Base-by-base conservation (phyloP, 2,888 invertebrate genomes). In the Plebejus melissa region DNA sequence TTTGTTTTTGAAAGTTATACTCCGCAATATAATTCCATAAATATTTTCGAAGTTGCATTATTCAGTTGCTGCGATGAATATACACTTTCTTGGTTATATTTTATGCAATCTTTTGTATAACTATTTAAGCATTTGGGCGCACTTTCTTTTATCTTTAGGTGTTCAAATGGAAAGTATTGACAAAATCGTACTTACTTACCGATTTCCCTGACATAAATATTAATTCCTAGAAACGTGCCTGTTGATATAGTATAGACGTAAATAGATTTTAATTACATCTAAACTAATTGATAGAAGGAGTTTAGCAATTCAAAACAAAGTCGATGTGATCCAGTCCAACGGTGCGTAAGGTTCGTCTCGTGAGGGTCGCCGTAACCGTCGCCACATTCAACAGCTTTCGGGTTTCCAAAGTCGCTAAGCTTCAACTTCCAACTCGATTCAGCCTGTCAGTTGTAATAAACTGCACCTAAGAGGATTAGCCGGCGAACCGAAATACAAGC, bases 291-390 rank as follows among this genome's bases (percentile, higher is more conserved):
- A 58, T 57, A 65, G 9, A 4, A 36, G 1, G 16, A 65, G 13
- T 65, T 65, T 65, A 65, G 77, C 77, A 76, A 77, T 77, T 77
- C 16, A 75, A 75, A 78, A 74, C 77, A 75, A 75, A 75, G 76
- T 77, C 76, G 76, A 74, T 77, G 72, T 72, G 54, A 75, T 76
- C 81, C 83, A 78, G 80, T 81, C 80, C 80, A 84, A 82, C 83
- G 82, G 85, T 89, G 88, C 89, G 89, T 89, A 87, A 89, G 90
- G 88, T 89, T 88, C 84, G 87, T 88, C 89, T 87, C 87, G 79
- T 82, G 88, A 88, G 88, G 87, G 86, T 81, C 82, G 83, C 82
- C 86, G 85, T 87, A 90, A 87, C 84, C 85, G 75, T 82, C 82
- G 82, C 83, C 79, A 79, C 81, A 79, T 78, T 81, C 80, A 78